A percentile compares a stretch with the other conserved stretches of the same genome.
These are phyloP conservation scores for Pseudomyrmex pallidus DNA, from an alignment of 1,140 invertebrate species.

Conservation along the genomic window DNA sequence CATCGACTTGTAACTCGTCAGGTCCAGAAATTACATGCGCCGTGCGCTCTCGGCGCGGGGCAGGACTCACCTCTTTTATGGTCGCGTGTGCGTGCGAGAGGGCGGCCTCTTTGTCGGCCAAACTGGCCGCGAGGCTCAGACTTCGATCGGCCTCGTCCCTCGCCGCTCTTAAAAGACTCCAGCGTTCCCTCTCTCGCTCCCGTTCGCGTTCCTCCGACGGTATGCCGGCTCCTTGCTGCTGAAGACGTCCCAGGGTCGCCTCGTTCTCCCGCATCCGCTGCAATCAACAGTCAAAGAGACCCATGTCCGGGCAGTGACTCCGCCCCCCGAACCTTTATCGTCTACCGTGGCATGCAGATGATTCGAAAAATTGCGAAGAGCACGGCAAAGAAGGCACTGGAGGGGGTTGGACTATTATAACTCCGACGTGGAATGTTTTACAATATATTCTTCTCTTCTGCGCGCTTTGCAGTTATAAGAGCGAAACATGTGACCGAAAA, in stretches of 20 bases:
- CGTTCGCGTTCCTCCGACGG: constrained; percentile 88
- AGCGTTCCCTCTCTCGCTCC: constrained; percentile 94
- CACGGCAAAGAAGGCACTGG: constrained; percentile 38
- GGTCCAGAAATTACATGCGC: neutral
- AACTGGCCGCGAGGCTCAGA: constrained; percentile 92
- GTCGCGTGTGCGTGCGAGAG: constrained; percentile 93
- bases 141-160: constrained; percentile 95
- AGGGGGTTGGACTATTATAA: neutral
- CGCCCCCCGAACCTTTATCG: constrained; percentile 76
- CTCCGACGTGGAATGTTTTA: too few relatives aligned
- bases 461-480: too few relatives aligned
- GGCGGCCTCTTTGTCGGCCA: constrained; percentile 93
- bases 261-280: constrained; percentile 91
- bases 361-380: constrained; percentile 20
- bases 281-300: constrained; percentile 85
- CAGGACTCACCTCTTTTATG: constrained; percentile 89
- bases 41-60: neutral
- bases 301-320: constrained; percentile 86
- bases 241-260: constrained; percentile 88
- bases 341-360: constrained; percentile 61
- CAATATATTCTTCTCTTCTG: too few relatives aligned
- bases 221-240: constrained; percentile 80
- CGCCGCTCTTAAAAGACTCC: constrained; percentile 94
- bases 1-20: constrained; percentile 28
- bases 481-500: neutral